Evolutionary conservation across 2,797 vertebrate species (phyloP), one percentile per base, ranked within the genome.

Genomic region (Caiman crocodilus): DNA sequence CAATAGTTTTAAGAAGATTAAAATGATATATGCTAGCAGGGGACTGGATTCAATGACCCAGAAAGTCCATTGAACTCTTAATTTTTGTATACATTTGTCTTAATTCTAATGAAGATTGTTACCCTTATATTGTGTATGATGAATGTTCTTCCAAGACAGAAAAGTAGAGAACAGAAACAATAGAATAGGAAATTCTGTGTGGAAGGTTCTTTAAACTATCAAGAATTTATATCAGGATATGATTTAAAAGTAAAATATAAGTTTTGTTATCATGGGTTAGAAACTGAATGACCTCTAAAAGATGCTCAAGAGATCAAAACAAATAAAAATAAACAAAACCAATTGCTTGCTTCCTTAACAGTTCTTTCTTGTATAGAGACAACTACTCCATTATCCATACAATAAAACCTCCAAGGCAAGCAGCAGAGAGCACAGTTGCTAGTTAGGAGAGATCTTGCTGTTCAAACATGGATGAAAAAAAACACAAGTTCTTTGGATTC

Each of bases 201-300:
- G 30, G 35, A 50, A 93, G 30, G 20, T 71, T 83, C 76, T 88
- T 75, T 50, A 87, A 75, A 35, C 0, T 7, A 79, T 59, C 5
- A 50, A 2, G 61, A 57, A 42, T 5, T 23, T 91, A 50, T 7
- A 67, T 79, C 71, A 4, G 2, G 10, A 2, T 6, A 0, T 9
- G 83, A 42, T 50, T 85, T 91, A 87, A 30, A 75, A 64, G 80
- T 10, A 75, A 87, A 88, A 77, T 63, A 32, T n/a, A 4, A 67
- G 73, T 2, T 78, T 61, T 26, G 63, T 23, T 35, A 11, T 69
- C 67, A 35, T 23, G 67, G 20, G 67, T 57, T 35, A 57, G 9
- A 90, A 90, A 92, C 32, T 28, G 90, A 95, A 85, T n/a, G 75
- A 76, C 4, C 50, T 11, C 57, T 69, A 32, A 63, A 30, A 87